Evolutionary conservation across 2,888 invertebrate genomes (phyloP), one percentile per base, ranked within the genome.

Genomic region (Orthonevra nobilis): DNA sequence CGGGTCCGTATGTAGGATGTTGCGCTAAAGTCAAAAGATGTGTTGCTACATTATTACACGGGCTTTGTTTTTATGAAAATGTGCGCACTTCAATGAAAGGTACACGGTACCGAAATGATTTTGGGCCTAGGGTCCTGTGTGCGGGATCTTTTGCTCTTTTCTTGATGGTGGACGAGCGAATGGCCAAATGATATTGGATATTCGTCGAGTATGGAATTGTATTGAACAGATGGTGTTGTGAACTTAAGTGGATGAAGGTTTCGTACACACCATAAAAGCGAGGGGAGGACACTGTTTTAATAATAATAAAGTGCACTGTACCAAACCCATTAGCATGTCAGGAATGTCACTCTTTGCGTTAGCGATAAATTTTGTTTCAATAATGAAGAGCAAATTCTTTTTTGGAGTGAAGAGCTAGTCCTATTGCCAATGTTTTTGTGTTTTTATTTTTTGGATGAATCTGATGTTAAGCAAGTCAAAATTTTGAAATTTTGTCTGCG

Each of bases 51-150:
- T 79, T 79, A 79, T 79, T 79, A 79, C 79, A 79, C 66, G 79
- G 79, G 79, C 79, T 79, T 79, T 79, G 79, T 79, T 79, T 79
- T 79, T 79, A 79, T 73, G 79, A 79, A 79, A 79, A 79, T 79
- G 79, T 79, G 79, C 54, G 73, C 68, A 79, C 79, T 73, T 73
- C 79, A 73, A 79, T 79, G 79, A 79, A 68, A 61, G 73, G 79
- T 73, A 68, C 79, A 73, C 54, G 66, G 66, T 61, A 79, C 79
- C 79, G 66, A 79, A 73, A 70, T 64, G 56, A 73, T 79, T 79
- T 79, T 75, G 56, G 56, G 70, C 40, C 54, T 44, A 40, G 26
- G 10, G 26, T 50, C 34, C 34, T 38, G 19, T 36, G 50, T 32
- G 44, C 32, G 14, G n/a, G 12, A 60, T 68, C 30, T 38, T 38